phyloP scores from a whole-genome alignment of 2,888 invertebrate species.

The Calephelis perditalis region DNA sequence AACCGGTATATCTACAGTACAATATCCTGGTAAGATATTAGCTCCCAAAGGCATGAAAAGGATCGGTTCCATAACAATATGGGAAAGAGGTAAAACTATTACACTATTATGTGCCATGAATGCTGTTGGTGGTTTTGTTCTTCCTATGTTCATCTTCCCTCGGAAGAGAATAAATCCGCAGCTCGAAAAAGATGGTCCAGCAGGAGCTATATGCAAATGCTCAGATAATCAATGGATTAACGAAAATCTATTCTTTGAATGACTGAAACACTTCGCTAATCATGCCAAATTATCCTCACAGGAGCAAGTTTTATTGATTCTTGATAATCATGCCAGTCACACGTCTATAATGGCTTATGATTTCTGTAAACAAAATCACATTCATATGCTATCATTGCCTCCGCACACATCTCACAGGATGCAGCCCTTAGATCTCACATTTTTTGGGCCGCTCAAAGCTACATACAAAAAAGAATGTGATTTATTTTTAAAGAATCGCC shows the following conservation, averaged over 20 bases:
- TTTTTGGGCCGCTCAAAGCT: constrained; percentile 22
- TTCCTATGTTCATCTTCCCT: constrained; percentile 63
- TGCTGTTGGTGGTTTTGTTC: too few species aligned
- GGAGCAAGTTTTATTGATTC: constrained; percentile 29
- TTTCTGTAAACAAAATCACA: constrained; percentile 30
- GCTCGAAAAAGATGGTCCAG: constrained; percentile 49
- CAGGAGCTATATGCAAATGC: constrained; percentile 40
- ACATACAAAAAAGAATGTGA: constrained; percentile 14
- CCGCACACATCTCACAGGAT: constrained; percentile 33
- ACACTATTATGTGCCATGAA: too few species aligned
- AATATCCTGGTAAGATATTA: constrained; percentile 45
- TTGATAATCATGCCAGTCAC: constrained; percentile 31
- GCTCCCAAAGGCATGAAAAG: constrained; percentile 48
- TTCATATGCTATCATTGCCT: constrained; percentile 33
- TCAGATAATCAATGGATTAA: constrained; percentile 38
- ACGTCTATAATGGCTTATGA: constrained; percentile 31
- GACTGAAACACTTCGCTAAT: constrained; percentile 32
- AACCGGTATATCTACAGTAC: constrained; percentile 51
- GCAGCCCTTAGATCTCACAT: constrained; percentile 33
- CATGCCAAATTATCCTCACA: constrained; percentile 29
- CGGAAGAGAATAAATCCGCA: constrained; percentile 47
- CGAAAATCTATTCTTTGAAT: constrained; percentile 34
- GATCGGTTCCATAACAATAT: constrained; percentile 49
- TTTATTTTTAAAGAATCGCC: constrained; percentile 16
- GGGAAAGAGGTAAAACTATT: constrained; percentile 47